phyloP scores from a whole-genome alignment of 2,888 invertebrate species.

The Osedax fenrisi region DNA sequence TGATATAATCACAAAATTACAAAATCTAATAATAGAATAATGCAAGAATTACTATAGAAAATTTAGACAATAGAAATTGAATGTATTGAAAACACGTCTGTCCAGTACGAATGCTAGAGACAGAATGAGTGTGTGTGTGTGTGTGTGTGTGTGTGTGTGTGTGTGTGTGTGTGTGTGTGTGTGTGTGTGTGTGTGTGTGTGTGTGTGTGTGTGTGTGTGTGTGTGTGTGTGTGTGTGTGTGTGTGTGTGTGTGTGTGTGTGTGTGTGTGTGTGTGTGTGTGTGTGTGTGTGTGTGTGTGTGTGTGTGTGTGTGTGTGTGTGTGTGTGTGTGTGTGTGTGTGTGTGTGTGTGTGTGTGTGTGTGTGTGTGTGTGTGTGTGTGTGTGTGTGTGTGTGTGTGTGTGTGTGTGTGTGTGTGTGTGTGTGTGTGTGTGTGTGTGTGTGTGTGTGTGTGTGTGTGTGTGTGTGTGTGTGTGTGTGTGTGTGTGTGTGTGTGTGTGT shows the following conservation, averaged over 20 bases:
- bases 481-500: constrained; percentile 2
- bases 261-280: constrained; percentile 18
- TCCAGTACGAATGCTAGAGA: too few relatives aligned
- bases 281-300: constrained; percentile 6
- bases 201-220: constrained; percentile 21
- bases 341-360: constrained; percentile 19
- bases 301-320: constrained; percentile 17
- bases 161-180: constrained; percentile 19
- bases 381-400: constrained; percentile 22
- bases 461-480: background rate
- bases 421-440: background rate
- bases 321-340: constrained; percentile 21
- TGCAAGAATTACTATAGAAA: too few relatives aligned
- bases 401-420: constrained; percentile 14
- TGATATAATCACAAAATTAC: too few relatives aligned
- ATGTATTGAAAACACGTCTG: too few relatives aligned
- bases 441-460: background rate
- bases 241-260: constrained; percentile 20
- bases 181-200: constrained; percentile 21
- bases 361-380: constrained; percentile 21
- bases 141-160: constrained; percentile 23
- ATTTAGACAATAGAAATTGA: too few relatives aligned
- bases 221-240: constrained; percentile 22
- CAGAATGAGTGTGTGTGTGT: constrained; percentile 4
- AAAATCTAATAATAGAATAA: too few relatives aligned